phyloP scores from a whole-genome alignment of 1,140 invertebrate genomes.

The Drosophila orosa region DNA sequence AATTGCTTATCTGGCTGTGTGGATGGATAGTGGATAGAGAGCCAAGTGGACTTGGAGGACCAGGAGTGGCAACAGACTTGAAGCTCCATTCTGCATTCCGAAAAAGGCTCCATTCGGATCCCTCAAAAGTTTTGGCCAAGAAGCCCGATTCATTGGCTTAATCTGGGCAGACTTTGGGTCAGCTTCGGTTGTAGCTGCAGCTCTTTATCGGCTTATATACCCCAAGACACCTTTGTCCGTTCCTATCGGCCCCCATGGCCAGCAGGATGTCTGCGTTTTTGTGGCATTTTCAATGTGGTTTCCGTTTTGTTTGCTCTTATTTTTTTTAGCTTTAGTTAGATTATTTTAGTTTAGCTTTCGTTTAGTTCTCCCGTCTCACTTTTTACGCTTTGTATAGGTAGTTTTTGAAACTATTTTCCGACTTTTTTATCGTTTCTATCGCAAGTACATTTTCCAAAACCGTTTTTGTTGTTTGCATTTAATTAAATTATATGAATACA shows the following conservation, averaged over 20 bases:
- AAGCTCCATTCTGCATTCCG: conserved; percentile 11
- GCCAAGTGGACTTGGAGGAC: conserved; percentile 26
- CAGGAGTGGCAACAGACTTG: conserved; percentile 4
- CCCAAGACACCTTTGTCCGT: conserved; percentile 21
- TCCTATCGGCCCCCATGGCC: not conserved
- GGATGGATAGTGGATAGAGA: conserved; percentile 11
- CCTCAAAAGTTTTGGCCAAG: conserved; percentile 12
- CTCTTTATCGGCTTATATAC: conserved; percentile 19
- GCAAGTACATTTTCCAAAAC: conserved; percentile 84
- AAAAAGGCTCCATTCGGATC: not conserved
- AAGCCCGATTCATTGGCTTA: conserved; percentile 30
- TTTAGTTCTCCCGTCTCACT: conserved; percentile 24
- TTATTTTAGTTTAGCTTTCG: conserved; percentile 54
- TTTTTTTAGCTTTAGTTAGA: conserved; percentile 50
- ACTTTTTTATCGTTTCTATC: conserved; percentile 76
- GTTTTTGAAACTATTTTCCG: conserved; percentile 79
- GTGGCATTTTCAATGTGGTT: conserved; percentile 56
- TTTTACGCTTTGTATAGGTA: conserved; percentile 61
- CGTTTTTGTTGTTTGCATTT: conserved; percentile 83
- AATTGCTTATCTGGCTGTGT: conserved; percentile 11
- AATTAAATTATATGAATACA: conserved; percentile 81
- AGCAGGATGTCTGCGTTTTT: conserved; percentile 4
- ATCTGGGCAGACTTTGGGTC: conserved; percentile 16
- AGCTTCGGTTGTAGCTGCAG: conserved; percentile 19
- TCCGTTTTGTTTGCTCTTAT: conserved; percentile 42